These are phyloP conservation scores for Lepidurus packardi DNA, from an alignment of 1,140 invertebrate species.

Conservation along the genomic window DNA sequence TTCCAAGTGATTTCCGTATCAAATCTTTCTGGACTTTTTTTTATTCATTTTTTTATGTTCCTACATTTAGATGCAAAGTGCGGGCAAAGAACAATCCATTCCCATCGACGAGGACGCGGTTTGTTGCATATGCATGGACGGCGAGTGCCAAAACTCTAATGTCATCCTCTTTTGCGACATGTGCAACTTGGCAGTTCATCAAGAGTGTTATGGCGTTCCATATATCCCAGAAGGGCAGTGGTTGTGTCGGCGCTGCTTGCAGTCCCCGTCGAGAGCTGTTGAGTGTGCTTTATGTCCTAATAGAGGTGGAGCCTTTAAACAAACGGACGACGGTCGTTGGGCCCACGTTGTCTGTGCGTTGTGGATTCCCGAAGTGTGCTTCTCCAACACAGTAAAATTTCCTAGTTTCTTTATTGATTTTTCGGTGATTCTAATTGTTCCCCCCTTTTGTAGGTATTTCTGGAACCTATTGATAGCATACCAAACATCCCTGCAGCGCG, in stretches of 20 bases:
- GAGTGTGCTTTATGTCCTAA: conserved; percentile 97
- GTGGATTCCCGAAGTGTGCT: conserved; percentile 98
- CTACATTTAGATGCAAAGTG: conserved; percentile 60
- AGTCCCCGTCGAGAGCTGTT: conserved; percentile 89
- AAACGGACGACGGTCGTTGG: conserved; percentile 93
- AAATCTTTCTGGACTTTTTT: conserved; percentile 26
- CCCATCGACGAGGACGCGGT: conserved; percentile 95
- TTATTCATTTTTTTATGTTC: conserved; percentile 39
- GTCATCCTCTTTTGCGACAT: conserved; percentile 97
- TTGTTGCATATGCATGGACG: conserved; percentile 84
- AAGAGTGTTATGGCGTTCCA: conserved; percentile 98
- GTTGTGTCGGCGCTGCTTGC: conserved; percentile 88
- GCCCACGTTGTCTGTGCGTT: conserved; percentile 97
- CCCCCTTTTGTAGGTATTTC: conserved; percentile 58
- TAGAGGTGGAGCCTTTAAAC: conserved; percentile 96
- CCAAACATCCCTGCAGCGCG: conserved; percentile 90
- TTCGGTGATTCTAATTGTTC: conserved; percentile 19
- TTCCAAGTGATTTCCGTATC: conserved; percentile 61
- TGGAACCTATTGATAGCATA: conserved; percentile 95
- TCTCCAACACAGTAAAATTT: conserved; percentile 76
- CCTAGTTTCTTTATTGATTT: background rate
- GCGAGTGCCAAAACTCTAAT: conserved; percentile 95
- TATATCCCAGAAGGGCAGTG: conserved; percentile 99
- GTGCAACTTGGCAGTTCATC: conserved; percentile 98
- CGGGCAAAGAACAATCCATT: conserved; percentile 43